Evolutionary conservation across 2,888 invertebrate genomes (phyloP).

Genomic region (Electrophaes corylata): DNA sequence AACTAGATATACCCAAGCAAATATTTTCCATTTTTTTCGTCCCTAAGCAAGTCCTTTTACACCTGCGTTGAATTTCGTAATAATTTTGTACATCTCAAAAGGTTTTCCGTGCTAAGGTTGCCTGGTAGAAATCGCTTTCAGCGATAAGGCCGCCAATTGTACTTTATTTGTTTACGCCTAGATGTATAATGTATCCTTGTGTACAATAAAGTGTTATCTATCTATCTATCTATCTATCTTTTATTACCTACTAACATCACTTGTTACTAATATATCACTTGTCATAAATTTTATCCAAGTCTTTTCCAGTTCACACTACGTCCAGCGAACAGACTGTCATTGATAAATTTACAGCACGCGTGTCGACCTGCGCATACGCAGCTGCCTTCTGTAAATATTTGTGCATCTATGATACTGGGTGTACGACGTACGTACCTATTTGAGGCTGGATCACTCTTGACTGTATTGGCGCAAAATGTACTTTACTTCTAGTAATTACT

Average conservation of each 20-base stretch:
- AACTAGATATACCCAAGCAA: no score
- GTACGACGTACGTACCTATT: background rate
- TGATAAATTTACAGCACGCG: slow-evolving; percentile 59
- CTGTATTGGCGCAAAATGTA: background rate
- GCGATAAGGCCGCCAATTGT: no score
- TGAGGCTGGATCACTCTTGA: slow-evolving; percentile 4
- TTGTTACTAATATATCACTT: slow-evolving; percentile 14
- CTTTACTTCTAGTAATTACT: background rate
- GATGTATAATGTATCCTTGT: no score
- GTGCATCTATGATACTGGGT: slow-evolving; percentile 50
- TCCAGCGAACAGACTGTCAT: slow-evolving; percentile 54
- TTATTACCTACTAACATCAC: background rate
- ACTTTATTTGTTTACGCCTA: no score
- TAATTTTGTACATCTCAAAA: no score
- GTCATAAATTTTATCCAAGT: slow-evolving; percentile 18
- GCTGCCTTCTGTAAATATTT: slow-evolving; percentile 74
- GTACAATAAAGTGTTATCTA: no score
- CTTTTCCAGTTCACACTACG: slow-evolving; percentile 22
- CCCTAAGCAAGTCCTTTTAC: no score
- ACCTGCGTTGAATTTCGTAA: no score
- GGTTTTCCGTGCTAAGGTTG: no score
- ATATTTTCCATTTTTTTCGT: no score
- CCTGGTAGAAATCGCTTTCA: no score
- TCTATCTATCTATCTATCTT: background rate
- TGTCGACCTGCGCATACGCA: slow-evolving; percentile 52